phyloP scores from a whole-genome alignment of 1,140 invertebrate genomes.

The Chionoecetes opilio region DNA sequence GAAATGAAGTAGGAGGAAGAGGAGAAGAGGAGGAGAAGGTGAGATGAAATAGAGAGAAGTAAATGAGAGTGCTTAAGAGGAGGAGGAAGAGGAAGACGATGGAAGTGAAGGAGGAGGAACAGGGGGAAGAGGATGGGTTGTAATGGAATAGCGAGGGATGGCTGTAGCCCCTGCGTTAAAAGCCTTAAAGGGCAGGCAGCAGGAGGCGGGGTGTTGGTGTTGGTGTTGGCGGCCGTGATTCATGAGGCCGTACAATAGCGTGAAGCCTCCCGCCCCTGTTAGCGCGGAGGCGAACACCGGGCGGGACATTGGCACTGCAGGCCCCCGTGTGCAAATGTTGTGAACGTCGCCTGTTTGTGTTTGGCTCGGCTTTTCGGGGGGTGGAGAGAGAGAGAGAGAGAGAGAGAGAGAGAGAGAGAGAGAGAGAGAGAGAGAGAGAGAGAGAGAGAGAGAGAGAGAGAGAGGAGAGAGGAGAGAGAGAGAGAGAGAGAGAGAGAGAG shows the following conservation, averaged over 20 bases:
- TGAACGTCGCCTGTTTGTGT: background rate
- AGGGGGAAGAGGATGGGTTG: background rate
- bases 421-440: background rate
- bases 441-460: background rate
- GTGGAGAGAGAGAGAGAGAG: slow-evolving; percentile 40
- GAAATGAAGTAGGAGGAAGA: background rate
- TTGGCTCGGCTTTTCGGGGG: background rate
- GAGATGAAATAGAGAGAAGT: background rate
- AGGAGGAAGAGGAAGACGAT: background rate
- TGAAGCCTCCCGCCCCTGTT: background rate
- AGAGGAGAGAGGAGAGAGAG: background rate
- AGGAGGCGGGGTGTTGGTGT: too few species aligned
- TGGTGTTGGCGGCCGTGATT: background rate
- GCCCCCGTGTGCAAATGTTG: background rate
- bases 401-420: slow-evolving; percentile 31
- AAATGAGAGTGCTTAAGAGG: too few species aligned
- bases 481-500: background rate
- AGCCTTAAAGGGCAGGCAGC: too few species aligned
- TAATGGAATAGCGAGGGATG: background rate
- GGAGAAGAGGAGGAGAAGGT: background rate
- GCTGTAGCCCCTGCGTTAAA: too few species aligned
- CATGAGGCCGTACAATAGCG: background rate
- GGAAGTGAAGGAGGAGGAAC: background rate
- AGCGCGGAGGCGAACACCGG: background rate
- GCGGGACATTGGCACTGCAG: background rate